Percentiles rank a stretch among this genome's conserved stretches.
phyloP scores from a whole-genome alignment of 2,113 vertebrate species.

The Sylvilagus bachmani region DNA sequence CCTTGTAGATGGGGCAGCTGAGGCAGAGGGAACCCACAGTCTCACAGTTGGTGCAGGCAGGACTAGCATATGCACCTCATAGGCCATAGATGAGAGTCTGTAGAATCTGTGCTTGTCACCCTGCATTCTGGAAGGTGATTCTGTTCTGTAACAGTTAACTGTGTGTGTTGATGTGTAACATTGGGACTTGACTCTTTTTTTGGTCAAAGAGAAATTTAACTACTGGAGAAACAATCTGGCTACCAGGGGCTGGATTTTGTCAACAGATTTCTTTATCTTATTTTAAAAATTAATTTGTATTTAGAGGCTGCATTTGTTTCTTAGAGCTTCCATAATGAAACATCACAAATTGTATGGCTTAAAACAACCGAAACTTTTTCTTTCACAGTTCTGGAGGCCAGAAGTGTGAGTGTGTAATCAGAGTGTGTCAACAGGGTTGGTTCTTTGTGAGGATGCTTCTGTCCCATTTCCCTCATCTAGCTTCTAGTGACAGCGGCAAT shows the following conservation, averaged over 20 bases:
- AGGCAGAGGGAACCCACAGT: background rate
- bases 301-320: background rate
- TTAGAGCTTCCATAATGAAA: background rate
- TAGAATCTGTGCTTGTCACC: background rate
- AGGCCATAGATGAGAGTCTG: too few species aligned
- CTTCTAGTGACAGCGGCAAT: background rate
- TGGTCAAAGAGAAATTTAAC: background rate
- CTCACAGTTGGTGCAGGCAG: background rate
- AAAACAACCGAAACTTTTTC: too few species aligned
- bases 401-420: background rate
- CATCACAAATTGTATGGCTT: background rate
- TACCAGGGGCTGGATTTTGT: background rate
- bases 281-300: background rate
- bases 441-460: background rate
- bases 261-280: background rate
- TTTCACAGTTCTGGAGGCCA: background rate
- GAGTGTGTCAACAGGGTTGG: fast-evolving
- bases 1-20: background rate
- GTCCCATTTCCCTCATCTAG: background rate
- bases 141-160: background rate
- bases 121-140: background rate
- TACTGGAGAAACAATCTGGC: background rate
- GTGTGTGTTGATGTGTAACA: background rate
- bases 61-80: background rate
- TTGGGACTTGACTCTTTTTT: background rate